Conservation (phyloP, 92 coral and sea anemone genomes). For the Zoanthus sociatus region DNA sequence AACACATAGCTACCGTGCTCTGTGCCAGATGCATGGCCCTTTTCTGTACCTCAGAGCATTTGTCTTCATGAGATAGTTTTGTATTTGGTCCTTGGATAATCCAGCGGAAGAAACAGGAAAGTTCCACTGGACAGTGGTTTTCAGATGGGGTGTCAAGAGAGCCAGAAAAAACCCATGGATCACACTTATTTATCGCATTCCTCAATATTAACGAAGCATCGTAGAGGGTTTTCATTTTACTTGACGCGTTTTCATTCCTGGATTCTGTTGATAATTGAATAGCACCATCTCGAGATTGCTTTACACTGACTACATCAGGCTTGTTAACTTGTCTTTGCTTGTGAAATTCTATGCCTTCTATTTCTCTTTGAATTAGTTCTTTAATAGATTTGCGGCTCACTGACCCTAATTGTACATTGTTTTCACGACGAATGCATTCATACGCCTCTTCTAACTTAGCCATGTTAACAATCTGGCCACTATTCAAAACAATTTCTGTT, state of each 20-base stretch:
- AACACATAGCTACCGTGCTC: slow-evolving; percentile 64
- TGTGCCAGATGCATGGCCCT: slow-evolving; percentile 53
- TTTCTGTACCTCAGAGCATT: no score
- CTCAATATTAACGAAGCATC: slow-evolving; percentile 59
- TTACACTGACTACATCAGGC: slow-evolving; percentile 61
- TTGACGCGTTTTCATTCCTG: not conserved
- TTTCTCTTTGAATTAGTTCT: slow-evolving; percentile 54
- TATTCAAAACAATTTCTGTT: slow-evolving; percentile 38
- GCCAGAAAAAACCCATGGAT: slow-evolving; percentile 61
- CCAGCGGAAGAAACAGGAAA: slow-evolving; percentile 60
- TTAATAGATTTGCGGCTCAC: slow-evolving; percentile 43
- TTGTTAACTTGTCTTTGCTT: slow-evolving; percentile 56
- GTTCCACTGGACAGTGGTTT: slow-evolving; percentile 56
- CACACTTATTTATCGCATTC: slow-evolving; percentile 53
- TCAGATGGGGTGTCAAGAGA: slow-evolving; percentile 39
- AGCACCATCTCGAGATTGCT: slow-evolving; percentile 57
- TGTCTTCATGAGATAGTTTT: no score
- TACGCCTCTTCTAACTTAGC: slow-evolving; percentile 33
- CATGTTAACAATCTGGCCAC: slow-evolving; percentile 45
- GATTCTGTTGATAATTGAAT: slow-evolving; percentile 19
- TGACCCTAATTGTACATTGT: not conserved
- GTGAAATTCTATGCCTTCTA: slow-evolving; percentile 59
- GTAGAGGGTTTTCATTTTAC: slow-evolving; percentile 57
- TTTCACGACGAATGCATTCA: slow-evolving; percentile 32
- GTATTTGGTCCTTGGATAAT: slow-evolving; percentile 67